Evolutionary conservation across 2,888 invertebrate genomes (phyloP).

Genomic region (Spilosoma lubricipeda): DNA sequence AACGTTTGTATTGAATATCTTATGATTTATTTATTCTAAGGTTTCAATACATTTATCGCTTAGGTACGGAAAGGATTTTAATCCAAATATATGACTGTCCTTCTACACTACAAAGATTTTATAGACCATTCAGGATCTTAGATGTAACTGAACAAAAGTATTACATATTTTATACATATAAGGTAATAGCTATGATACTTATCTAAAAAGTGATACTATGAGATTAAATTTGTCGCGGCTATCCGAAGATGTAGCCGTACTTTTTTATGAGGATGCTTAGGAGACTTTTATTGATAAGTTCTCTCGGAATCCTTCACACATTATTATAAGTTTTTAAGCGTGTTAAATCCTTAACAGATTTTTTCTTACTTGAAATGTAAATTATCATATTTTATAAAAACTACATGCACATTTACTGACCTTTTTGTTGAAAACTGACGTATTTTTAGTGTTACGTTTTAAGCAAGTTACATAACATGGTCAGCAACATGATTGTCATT

Average conservation of each 20-base stretch:
- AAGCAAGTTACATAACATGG: neutral
- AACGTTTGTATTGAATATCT: slow-evolving; percentile 58
- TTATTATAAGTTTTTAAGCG: neutral
- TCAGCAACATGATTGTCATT: too few species aligned
- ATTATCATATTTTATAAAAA: neutral
- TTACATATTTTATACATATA: slow-evolving; percentile 32
- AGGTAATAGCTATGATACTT: slow-evolving; percentile 20
- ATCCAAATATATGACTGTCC: slow-evolving; percentile 63
- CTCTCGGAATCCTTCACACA: neutral
- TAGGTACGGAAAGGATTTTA: slow-evolving; percentile 57
- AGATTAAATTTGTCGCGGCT: slow-evolving; percentile 36
- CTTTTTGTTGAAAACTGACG: neutral
- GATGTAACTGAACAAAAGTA: slow-evolving; percentile 29
- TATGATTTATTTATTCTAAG: slow-evolving; percentile 65
- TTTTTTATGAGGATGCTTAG: slow-evolving; percentile 9
- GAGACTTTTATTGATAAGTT: neutral
- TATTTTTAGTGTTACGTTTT: neutral
- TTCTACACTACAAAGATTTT: slow-evolving; percentile 41
- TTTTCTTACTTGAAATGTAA: neutral
- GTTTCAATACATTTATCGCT: slow-evolving; percentile 52
- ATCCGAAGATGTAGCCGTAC: slow-evolving; percentile 18
- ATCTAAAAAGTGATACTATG: slow-evolving; percentile 29
- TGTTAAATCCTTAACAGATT: neutral
- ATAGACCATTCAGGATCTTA: slow-evolving; percentile 14
- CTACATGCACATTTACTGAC: neutral